These are phyloP conservation scores for Steatocranus sp. DNA, from an alignment of 2,797 vertebrate genomes.

Conservation along the genomic window DNA sequence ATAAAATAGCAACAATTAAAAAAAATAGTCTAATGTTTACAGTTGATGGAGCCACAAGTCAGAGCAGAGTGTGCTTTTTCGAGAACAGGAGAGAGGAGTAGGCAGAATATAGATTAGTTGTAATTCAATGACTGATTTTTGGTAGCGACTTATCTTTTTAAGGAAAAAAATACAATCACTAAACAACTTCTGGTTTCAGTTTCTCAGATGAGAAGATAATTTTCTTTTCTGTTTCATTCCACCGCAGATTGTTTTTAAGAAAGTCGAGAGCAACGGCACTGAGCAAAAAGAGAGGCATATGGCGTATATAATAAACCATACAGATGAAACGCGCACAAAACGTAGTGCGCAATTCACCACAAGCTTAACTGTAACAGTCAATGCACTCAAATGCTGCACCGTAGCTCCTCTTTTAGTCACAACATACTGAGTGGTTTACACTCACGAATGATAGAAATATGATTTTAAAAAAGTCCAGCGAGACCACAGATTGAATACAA, in stretches of 20 bases:
- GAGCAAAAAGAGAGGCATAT: neutral
- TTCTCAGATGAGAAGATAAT: neutral
- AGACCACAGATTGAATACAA: neutral
- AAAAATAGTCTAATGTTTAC: neutral
- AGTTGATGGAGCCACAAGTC: neutral
- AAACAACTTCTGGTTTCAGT: neutral
- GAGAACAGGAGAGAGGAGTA: neutral
- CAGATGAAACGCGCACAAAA: neutral
- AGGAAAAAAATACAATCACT: neutral
- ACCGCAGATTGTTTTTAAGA: neutral
- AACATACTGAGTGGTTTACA: neutral
- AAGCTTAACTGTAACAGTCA: neutral
- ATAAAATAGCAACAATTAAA: neutral
- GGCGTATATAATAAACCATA: neutral
- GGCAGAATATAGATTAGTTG: neutral
- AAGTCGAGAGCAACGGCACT: neutral
- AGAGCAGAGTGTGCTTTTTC: neutral
- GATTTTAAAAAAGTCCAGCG: neutral
- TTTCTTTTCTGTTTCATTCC: neutral
- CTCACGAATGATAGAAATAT: neutral
- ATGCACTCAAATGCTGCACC: accelerated
- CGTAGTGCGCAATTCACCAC: neutral
- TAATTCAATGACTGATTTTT: neutral
- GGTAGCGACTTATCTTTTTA: neutral
- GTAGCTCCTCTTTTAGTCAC: neutral